Base-by-base conservation (phyloP, 1,140 invertebrate genomes). In the Pseudomyrmex cubaensis region DNA sequence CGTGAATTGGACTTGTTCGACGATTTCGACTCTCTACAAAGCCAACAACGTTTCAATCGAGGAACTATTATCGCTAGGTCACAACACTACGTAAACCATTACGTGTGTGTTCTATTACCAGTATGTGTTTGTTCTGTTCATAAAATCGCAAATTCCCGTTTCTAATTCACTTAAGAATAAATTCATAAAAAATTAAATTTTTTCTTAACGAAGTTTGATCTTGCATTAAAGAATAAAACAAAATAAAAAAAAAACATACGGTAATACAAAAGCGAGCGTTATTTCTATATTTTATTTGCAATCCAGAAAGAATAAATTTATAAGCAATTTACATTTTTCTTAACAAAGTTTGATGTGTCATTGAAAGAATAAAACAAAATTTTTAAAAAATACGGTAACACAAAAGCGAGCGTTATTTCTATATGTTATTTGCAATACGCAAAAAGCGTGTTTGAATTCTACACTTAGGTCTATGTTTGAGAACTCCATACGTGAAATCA, bases 1-100 rank as follows among this genome's bases (percentile, higher is more conserved):
- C 76, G 76, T 15, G 76, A 80, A 80, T 80, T 48, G 66, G 66
- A 80, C 54, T 80, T 80, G 76, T 80, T 80, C 59, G 66, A n/a
- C 76, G 76, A 80, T 80, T 80, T 59, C 17, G 46, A 80, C 61
- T 80, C 66, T 50, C 66, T 72, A 80, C 76, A 80, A 80, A 80
- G 76, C 76, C 54, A 77, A 59, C 44, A 59, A 56, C 75, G 25
- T 80, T 80, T 80, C 76, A 80, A 80, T 80, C 76, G 66, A 20
- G 76, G 13, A 80, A 70, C 76, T 80, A 80, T 80, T 80, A 80
- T 44, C 22, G 46, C 20, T 70, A 22, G 52, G 56, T 80, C 54
- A 48, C 66, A 69, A 20, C 44, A 48, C 8, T 9, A 59, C 15
- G n/a, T 80, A 59, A 70, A 59, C 54, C 44, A 56, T 5, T 59